These are phyloP conservation scores for Drosophila watanabei DNA, from an alignment of 1,140 invertebrate species.

Conservation along the genomic window DNA sequence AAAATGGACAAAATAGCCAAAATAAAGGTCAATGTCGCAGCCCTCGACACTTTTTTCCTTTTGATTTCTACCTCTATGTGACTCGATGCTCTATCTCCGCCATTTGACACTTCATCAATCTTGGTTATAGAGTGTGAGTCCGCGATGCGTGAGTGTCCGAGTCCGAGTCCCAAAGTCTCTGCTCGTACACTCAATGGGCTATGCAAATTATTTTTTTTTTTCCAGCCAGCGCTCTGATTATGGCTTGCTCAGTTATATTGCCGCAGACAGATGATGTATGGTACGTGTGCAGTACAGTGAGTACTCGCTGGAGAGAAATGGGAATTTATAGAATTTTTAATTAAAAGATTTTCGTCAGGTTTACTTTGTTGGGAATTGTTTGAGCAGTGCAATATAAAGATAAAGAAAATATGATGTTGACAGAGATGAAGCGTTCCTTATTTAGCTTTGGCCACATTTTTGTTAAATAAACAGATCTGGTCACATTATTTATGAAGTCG, in stretches of 20 bases:
- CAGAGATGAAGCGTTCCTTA: too few species aligned
- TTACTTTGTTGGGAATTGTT: too few species aligned
- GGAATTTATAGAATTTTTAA: too few species aligned
- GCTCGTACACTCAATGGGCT: slow-evolving; percentile 23
- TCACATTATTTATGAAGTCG: too few species aligned
- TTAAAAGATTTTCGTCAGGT: too few species aligned
- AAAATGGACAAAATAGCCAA: slow-evolving; percentile 14
- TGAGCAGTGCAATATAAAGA: too few species aligned
- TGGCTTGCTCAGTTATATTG: slow-evolving; percentile 22
- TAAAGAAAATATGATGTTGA: too few species aligned
- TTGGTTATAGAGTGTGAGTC: slow-evolving; percentile 43
- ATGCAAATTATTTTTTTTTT: slow-evolving; percentile 68
- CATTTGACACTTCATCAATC: slow-evolving; percentile 70
- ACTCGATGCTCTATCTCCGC: slow-evolving; percentile 35
- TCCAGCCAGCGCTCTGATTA: slow-evolving; percentile 45
- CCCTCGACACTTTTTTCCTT: slow-evolving; percentile 4
- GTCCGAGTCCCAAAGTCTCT: slow-evolving; percentile 15
- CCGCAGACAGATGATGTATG: slow-evolving; percentile 28
- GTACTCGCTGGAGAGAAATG: not conserved
- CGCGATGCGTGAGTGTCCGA: slow-evolving; percentile 43
- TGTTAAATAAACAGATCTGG: too few species aligned
- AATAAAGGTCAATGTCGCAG: slow-evolving; percentile 75
- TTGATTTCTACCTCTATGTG: slow-evolving; percentile 4
- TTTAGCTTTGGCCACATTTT: too few species aligned
- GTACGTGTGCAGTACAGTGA: slow-evolving; percentile 27